Percentiles rank a stretch among this genome's conserved stretches.
Conservation (phyloP, 2,113 vertebrate species). For the Gopherus evgoodei region DNA sequence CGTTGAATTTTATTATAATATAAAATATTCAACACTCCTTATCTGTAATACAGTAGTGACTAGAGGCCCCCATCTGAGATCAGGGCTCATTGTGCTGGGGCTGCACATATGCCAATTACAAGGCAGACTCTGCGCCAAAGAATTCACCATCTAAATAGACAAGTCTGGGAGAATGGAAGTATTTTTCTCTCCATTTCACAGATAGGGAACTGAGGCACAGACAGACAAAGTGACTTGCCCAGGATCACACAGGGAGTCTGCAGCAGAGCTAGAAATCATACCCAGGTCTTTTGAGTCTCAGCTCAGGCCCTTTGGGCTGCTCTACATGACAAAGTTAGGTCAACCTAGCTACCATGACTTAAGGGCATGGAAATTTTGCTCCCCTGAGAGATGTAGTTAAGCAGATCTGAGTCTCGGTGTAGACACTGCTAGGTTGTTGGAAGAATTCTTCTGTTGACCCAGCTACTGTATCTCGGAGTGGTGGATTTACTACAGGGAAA, state of each 20-base stretch:
- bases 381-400: not conserved
- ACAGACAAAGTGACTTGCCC: not conserved
- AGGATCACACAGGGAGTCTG: not conserved
- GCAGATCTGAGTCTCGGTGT: not conserved
- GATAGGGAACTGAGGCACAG: not conserved
- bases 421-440: not conserved
- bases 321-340: not conserved
- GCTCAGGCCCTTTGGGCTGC: not conserved
- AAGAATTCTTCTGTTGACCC: not conserved
- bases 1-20: not conserved
- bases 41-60: not conserved
- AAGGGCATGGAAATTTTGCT: not conserved
- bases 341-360: not conserved
- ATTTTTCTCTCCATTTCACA: not conserved
- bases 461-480: not conserved
- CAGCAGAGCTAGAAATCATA: not conserved
- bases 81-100: not conserved
- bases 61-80: not conserved
- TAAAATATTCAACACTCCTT: not conserved
- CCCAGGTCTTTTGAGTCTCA: not conserved
- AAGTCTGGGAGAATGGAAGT: not conserved
- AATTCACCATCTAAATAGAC: not conserved
- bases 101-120: not conserved
- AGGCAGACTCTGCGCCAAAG: not conserved
- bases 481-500: not conserved